phyloP scores from a whole-genome alignment of 2,113 vertebrate genomes.

The Oriolus oriolus region DNA sequence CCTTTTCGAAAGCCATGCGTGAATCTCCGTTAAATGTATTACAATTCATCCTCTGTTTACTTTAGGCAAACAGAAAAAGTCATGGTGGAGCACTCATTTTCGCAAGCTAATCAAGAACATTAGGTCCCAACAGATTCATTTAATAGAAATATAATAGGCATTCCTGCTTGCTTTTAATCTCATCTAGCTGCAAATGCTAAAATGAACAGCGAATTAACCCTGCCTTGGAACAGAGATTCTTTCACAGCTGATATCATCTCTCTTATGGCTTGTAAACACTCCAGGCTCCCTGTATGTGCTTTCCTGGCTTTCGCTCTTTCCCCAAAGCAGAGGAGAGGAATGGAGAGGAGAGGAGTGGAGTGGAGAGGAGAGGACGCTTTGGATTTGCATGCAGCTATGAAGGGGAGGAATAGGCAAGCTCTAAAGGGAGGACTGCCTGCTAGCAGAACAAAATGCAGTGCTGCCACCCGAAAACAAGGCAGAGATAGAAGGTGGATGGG shows the following conservation, averaged over 20 bases:
- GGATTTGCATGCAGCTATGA: constrained; percentile 51
- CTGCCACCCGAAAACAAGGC: not conserved
- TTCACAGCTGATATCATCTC: constrained; percentile 73
- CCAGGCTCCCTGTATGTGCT: constrained; percentile 54
- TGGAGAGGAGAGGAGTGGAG: constrained; percentile 7
- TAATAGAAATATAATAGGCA: constrained; percentile 79
- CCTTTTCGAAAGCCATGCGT: constrained; percentile 39
- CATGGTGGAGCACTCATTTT: constrained; percentile 65
- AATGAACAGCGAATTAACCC: constrained; percentile 79
- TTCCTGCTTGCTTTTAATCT: constrained; percentile 75
- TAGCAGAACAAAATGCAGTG: constrained; percentile 26
- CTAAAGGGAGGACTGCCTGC: constrained; percentile 52
- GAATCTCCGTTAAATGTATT: constrained; percentile 63
- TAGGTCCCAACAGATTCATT: constrained; percentile 75
- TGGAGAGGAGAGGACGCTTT: constrained; percentile 2
- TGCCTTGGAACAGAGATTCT: constrained; percentile 71
- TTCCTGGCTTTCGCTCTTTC: constrained; percentile 58
- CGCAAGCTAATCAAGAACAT: constrained; percentile 75
- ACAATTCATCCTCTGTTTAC: constrained; percentile 74
- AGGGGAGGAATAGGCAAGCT: constrained; percentile 41
- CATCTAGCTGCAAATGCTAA: constrained; percentile 68
- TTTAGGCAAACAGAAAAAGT: constrained; percentile 75
- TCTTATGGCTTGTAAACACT: constrained; percentile 67
- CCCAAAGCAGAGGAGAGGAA: constrained; percentile 43
- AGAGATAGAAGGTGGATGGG: constrained; percentile 22